Evolutionary conservation across 2,113 vertebrate genomes (phyloP), one percentile per base, ranked within the genome.

Genomic region (Xiphophorus maculatus): DNA sequence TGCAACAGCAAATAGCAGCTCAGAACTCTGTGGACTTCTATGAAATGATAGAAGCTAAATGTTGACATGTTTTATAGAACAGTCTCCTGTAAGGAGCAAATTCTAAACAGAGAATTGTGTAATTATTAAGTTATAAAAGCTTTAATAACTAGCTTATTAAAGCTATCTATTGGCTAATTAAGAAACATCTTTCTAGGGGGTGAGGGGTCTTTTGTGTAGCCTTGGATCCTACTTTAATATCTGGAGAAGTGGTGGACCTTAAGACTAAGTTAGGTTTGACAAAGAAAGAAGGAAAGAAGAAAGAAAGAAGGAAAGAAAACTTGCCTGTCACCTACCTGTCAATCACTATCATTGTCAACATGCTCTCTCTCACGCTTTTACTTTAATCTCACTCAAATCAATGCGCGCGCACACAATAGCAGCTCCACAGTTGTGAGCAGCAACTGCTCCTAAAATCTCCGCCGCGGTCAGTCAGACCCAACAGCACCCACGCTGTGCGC

Each of bases 281-380:
- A 22, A 17, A 32, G 28, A 32, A 29, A 30, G 14, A 63, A 63
- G 1, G 35, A 22, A 15, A 63, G 27, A 63, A 30, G 14, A 63
- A 28, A 63, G 27, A 63, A 28, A 17, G 14, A 63, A 29, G 15
- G 13, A 63, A 63, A 2, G 12, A 1, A 17, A 29, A 0, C 17
- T 28, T 67, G 3, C n/a, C 29, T 48, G 48, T 58, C 64, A 71
- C 81, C 42, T 69, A 84, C 64, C 81, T 80, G 79, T 86, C 88
- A 86, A 82, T 90, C 88, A 87, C 71, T 63, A 70, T 40, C 63
- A 73, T 42, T 66, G 81, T 78, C 54, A 69, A 19, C 42, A 13
- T 64, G 32, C 17, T 32, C 66, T 29, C 69, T 25, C 71, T 32
- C 74, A 48, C 80, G 29, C 73, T 69, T 29, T 54, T n/a, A 42